phyloP scores from a whole-genome alignment of 2,113 vertebrate species.

The Crypturellus undulatus region DNA sequence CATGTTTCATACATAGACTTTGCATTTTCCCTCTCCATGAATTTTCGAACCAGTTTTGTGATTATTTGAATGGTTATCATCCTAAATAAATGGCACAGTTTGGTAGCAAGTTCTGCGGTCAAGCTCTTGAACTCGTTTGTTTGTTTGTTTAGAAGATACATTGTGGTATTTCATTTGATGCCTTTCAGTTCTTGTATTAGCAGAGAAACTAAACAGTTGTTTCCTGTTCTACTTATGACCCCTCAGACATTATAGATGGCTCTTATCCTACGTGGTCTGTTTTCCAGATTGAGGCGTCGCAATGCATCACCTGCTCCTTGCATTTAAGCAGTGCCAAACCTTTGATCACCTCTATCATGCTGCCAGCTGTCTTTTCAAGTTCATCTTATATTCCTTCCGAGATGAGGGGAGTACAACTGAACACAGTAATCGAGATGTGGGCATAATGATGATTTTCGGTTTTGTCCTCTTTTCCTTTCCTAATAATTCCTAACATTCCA shows the following conservation, averaged over 20 bases:
- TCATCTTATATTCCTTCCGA: background rate
- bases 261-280: background rate
- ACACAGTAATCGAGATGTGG: background rate
- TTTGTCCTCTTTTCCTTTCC: background rate
- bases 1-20: background rate
- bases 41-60: background rate
- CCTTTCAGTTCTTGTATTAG: background rate
- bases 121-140: rapidly evolving
- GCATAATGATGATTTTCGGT: background rate
- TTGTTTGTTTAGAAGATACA: background rate
- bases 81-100: background rate
- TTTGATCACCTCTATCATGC: background rate
- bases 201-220: background rate
- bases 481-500: background rate
- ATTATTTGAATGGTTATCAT: background rate
- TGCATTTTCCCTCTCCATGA: rapidly evolving
- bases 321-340: background rate
- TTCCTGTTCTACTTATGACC: background rate
- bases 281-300: rapidly evolving
- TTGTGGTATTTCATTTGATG: background rate
- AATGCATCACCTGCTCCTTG: background rate
- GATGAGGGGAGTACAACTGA: background rate
- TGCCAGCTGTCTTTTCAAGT: background rate
- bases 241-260: background rate
- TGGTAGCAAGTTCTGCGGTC: background rate